Evolutionary conservation across 2,113 vertebrate genomes (phyloP).

Genomic region (Saguinus imperator): DNA sequence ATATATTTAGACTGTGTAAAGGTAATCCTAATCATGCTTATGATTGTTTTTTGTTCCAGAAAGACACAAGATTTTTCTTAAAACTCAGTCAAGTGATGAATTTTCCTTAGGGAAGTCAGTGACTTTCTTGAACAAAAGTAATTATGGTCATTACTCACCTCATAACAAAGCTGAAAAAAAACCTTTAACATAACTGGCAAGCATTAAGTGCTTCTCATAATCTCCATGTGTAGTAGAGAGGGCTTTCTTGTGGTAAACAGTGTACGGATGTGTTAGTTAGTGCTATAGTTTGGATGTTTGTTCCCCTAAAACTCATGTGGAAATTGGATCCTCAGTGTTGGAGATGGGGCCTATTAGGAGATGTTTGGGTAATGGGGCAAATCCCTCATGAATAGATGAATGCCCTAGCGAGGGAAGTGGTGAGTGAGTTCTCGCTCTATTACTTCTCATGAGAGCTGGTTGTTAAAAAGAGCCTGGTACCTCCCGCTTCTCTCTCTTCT

Average conservation of each 20-base stretch:
- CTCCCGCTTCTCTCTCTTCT: not conserved
- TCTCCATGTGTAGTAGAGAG: not conserved
- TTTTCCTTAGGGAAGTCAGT: not conserved
- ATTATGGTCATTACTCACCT: not conserved
- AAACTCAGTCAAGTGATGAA: slow-evolving; percentile 6
- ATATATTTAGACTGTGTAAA: not conserved
- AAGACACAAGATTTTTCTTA: slow-evolving; percentile 24
- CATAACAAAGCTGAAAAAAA: not conserved
- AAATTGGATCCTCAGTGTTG: not conserved
- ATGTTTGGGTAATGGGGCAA: not conserved
- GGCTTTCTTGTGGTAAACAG: not conserved
- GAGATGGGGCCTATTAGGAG: not conserved
- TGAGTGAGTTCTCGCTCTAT: not conserved
- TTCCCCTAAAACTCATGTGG: not conserved
- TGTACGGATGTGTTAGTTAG: not conserved
- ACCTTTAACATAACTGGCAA: not conserved
- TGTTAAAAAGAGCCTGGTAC: not conserved
- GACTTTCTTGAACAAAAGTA: slow-evolving; percentile 10
- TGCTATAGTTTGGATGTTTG: not conserved
- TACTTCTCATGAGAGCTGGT: not conserved
- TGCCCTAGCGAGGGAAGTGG: not conserved
- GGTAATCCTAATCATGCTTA: not conserved
- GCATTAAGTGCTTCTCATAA: slow-evolving; percentile 13
- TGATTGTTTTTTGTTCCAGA: not conserved
- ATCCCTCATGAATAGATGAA: not conserved